phyloP scores from a whole-genome alignment of 2,888 invertebrate genomes.

The Eupeodes luniger region DNA sequence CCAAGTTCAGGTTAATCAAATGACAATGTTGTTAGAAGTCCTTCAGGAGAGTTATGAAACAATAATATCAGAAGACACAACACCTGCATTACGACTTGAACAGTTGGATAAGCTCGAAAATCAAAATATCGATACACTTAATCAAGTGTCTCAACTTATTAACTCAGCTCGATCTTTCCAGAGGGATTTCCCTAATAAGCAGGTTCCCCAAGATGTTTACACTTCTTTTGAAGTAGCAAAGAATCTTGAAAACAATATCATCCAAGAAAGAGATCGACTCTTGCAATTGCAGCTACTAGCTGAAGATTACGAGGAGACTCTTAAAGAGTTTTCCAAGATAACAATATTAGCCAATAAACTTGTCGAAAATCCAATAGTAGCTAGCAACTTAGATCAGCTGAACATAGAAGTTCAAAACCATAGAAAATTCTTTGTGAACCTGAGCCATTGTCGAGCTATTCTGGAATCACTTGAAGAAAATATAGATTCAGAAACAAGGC shows the following conservation, averaged over 20 bases:
- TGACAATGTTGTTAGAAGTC: constrained; percentile 78
- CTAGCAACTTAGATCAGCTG: constrained; percentile 90
- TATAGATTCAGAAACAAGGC: constrained; percentile 91
- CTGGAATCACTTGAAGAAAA: constrained; percentile 94
- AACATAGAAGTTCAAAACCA: constrained; percentile 96
- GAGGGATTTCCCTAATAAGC: constrained; percentile 88
- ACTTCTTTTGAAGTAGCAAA: constrained; percentile 88
- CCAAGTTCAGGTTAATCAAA: constrained; percentile 86
- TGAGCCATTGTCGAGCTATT: constrained; percentile 94
- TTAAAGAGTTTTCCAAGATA: constrained; percentile 94
- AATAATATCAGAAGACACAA: constrained; percentile 85
- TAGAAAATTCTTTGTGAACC: constrained; percentile 93
- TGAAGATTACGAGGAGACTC: constrained; percentile 94
- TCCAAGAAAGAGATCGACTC: constrained; percentile 90
- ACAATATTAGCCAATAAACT: constrained; percentile 93
- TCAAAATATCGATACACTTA: constrained; percentile 87
- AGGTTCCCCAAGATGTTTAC: constrained; percentile 88
- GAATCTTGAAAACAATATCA: constrained; percentile 89
- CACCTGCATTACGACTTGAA: constrained; percentile 88
- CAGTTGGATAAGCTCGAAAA: constrained; percentile 89
- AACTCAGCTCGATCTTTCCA: constrained; percentile 87
- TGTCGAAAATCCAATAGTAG: constrained; percentile 90
- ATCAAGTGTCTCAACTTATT: constrained; percentile 87
- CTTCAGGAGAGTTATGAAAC: constrained; percentile 81
- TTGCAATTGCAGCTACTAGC: constrained; percentile 90